Evolutionary conservation across 2,113 vertebrate genomes (phyloP).

Genomic region (Neopipo cinnamomea): DNA sequence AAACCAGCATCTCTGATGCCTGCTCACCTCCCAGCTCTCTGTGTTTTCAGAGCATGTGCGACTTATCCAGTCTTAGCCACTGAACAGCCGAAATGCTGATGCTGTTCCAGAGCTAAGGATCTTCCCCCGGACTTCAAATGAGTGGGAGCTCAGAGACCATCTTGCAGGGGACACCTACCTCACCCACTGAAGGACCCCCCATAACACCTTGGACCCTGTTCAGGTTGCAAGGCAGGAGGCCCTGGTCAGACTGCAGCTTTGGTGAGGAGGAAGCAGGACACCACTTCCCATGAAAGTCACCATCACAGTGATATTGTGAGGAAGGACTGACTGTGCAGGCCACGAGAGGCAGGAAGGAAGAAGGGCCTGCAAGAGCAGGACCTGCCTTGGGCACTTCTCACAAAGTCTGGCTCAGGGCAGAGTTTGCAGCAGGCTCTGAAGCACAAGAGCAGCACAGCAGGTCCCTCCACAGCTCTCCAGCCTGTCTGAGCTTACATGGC

Average conservation of each 20-base stretch:
- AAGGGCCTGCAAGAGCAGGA: neutral
- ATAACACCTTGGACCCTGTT: neutral
- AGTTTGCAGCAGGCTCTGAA: neutral
- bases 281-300: neutral
- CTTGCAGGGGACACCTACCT: neutral
- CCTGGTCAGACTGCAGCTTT: fast-evolving
- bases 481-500: neutral
- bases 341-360: neutral
- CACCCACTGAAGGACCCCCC: fast-evolving
- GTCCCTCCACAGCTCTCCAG: neutral
- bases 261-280: neutral
- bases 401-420: fast-evolving
- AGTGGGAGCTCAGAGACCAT: neutral
- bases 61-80: neutral
- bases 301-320: neutral
- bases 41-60: neutral
- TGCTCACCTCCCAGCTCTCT: neutral
- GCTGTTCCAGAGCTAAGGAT: neutral
- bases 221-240: neutral
- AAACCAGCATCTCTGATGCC: neutral
- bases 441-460: neutral
- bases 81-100: neutral
- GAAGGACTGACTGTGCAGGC: neutral
- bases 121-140: neutral
- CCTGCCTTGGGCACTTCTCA: neutral